Conservation (phyloP, 2,797 vertebrate species). For the Gadopsis bispinosus region DNA sequence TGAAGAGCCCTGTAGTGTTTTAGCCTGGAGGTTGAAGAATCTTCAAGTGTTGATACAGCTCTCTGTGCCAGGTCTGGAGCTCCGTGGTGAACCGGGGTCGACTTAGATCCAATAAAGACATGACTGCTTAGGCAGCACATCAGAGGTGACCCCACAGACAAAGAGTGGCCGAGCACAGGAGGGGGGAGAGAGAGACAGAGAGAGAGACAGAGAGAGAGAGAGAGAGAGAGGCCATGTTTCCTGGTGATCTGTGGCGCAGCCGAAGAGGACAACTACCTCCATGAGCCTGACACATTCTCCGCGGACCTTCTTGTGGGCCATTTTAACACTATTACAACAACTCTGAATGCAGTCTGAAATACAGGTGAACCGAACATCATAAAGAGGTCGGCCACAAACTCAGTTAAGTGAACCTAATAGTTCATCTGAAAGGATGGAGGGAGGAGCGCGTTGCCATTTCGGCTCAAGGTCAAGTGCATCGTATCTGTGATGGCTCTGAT, state of each 20-base stretch:
- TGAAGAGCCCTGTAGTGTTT: constrained; percentile 68
- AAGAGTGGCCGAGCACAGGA: background rate
- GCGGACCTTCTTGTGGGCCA: constrained; percentile 41
- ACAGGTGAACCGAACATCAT: constrained; percentile 62
- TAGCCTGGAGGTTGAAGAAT: constrained; percentile 69
- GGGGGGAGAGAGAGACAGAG: background rate
- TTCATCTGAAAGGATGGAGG: constrained; percentile 14
- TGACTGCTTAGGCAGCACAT: constrained; percentile 55
- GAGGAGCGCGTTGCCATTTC: constrained; percentile 41
- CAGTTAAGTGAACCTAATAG: constrained; percentile 52
- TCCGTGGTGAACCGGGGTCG: constrained; percentile 48
- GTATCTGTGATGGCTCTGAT: constrained; percentile 40
- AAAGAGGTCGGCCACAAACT: constrained; percentile 55
- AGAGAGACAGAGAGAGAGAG: background rate
- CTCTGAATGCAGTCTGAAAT: constrained; percentile 35
- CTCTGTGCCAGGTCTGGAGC: constrained; percentile 53
- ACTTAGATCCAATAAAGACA: constrained; percentile 52
- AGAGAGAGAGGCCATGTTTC: background rate
- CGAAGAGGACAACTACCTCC: background rate
- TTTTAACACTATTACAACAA: constrained; percentile 51
- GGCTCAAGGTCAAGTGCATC: constrained; percentile 61
- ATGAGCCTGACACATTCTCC: background rate
- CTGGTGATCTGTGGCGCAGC: constrained; percentile 16
- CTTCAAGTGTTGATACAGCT: constrained; percentile 75
- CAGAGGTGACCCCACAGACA: constrained; percentile 52